Evolutionary conservation across 1,140 invertebrate genomes (phyloP).

Genomic region (Hydropsyche tenuis): DNA sequence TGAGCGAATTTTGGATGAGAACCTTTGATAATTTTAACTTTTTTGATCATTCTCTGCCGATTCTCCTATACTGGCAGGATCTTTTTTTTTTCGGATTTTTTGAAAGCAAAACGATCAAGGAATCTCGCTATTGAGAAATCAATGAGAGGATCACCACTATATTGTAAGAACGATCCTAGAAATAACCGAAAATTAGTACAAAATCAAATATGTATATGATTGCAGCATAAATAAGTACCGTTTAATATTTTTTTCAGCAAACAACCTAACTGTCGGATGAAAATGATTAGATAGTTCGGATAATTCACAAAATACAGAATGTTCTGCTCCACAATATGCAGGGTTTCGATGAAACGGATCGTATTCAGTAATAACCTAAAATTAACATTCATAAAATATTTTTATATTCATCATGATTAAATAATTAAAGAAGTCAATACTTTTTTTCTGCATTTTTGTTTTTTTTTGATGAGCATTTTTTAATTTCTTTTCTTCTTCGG

Average conservation of each 20-base stretch:
- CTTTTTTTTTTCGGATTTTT: conserved; percentile 94
- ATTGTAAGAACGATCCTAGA: conserved; percentile 75
- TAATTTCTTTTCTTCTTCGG: conserved; percentile 51
- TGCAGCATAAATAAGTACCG: conserved; percentile 58
- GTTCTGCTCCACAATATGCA: conserved; percentile 76
- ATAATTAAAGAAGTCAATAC: background rate
- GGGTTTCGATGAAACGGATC: conserved; percentile 84
- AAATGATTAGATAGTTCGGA: conserved; percentile 75
- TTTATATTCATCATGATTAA: background rate
- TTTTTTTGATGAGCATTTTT: conserved; percentile 59
- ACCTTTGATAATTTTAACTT: conserved; percentile 58
- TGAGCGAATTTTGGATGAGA: conserved; percentile 65
- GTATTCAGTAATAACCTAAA: conserved; percentile 62
- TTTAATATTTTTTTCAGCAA: conserved; percentile 83
- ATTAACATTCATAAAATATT: background rate
- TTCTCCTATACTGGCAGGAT: conserved; percentile 54
- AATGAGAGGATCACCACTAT: conserved; percentile 89
- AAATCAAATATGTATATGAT: background rate
- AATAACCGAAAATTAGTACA: conserved; percentile 42
- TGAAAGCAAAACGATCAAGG: conserved; percentile 93
- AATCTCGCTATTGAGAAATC: conserved; percentile 92
- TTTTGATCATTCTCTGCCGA: conserved; percentile 48
- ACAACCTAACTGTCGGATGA: conserved; percentile 90
- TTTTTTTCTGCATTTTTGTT: conserved; percentile 56
- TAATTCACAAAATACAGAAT: conserved; percentile 76